Evolutionary conservation across 2,797 vertebrate species (phyloP).

Genomic region (Lycodopsis pacificus): DNA sequence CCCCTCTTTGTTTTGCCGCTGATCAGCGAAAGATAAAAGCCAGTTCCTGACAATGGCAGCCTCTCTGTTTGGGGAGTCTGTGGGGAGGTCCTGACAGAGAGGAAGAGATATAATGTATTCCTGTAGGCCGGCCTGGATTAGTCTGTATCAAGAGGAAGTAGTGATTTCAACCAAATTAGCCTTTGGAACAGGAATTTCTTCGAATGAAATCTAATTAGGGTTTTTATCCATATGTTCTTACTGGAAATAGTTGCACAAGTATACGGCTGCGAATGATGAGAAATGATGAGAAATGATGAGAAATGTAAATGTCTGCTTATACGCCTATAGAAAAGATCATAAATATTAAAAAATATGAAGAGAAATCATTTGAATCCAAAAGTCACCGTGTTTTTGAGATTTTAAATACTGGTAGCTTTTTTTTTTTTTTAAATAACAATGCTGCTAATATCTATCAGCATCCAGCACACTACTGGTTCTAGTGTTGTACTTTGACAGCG

Average conservation of each 20-base stretch:
- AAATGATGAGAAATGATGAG: slow-evolving; percentile 21
- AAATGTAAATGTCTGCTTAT: background rate
- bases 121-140: slow-evolving; percentile 55
- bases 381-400: background rate
- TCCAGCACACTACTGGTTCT: background rate
- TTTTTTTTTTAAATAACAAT: background rate
- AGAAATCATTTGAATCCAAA: background rate
- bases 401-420: too few relatives aligned
- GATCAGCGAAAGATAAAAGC: slow-evolving; percentile 80
- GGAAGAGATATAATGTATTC: slow-evolving; percentile 68
- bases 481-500: background rate
- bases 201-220: slow-evolving; percentile 34
- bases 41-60: slow-evolving; percentile 75
- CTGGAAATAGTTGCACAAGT: slow-evolving; percentile 23
- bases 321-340: background rate
- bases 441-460: background rate
- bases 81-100: slow-evolving; percentile 64
- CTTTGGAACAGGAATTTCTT: slow-evolving; percentile 30
- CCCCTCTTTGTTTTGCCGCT: slow-evolving; percentile 71
- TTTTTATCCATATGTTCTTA: slow-evolving; percentile 32
- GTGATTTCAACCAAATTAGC: slow-evolving; percentile 58
- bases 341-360: background rate
- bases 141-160: slow-evolving; percentile 53
- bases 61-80: slow-evolving; percentile 57
- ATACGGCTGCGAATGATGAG: background rate